These are phyloP conservation scores for Diacarnus erythraeanus DNA, from an alignment of 37 sponge, comb jelly and placozoan genomes.

Conservation along the genomic window DNA sequence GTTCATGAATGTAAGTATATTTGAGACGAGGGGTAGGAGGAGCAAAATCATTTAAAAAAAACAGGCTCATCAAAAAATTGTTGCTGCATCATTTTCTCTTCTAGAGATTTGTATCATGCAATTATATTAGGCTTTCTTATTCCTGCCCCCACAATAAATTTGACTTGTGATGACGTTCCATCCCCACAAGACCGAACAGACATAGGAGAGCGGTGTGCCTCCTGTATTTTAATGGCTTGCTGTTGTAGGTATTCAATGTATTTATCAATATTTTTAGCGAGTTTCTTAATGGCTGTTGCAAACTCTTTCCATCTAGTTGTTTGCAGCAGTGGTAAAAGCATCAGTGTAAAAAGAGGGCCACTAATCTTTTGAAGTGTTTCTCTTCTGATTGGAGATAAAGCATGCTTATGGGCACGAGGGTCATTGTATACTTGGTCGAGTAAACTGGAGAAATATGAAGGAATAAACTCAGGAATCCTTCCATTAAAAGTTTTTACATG, in stretches of 20 bases:
- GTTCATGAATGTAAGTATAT: slow-evolving; percentile 1
- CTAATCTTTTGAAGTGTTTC: neutral
- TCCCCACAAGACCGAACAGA: neutral
- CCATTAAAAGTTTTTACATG: neutral
- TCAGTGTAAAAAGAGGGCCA: neutral
- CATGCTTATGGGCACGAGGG: neutral
- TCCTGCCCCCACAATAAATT: neutral
- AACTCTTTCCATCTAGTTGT: neutral
- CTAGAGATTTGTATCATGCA: neutral
- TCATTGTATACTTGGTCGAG: neutral
- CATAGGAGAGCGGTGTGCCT: neutral
- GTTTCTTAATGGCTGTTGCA: neutral
- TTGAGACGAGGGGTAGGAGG: neutral
- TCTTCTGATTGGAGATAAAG: neutral
- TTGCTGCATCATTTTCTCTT: neutral
- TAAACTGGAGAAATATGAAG: neutral
- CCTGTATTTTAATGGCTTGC: neutral
- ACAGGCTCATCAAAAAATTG: neutral
- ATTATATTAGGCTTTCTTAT: neutral
- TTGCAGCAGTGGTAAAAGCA: neutral
- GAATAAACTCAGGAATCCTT: neutral
- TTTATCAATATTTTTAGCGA: neutral
- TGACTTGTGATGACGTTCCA: neutral
- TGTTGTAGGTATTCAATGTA: neutral
- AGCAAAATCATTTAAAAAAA: slow-evolving; percentile 15